These are phyloP conservation scores for Dromaius novaehollandiae DNA, from an alignment of 2,113 vertebrate species.

Conservation along the genomic window DNA sequence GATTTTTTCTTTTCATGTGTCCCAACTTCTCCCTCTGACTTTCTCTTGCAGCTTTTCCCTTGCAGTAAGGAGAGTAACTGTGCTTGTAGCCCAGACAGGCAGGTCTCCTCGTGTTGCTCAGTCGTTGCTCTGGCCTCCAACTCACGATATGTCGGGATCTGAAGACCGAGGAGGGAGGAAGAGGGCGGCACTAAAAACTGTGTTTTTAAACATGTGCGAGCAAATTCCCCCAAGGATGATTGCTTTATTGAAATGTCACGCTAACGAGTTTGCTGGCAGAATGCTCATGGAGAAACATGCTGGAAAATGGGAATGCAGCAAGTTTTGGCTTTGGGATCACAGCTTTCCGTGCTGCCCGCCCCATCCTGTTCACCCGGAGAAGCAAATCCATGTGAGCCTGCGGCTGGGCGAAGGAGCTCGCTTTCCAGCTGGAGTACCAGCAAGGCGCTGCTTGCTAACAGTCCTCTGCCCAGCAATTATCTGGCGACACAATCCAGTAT, in stretches of 20 bases:
- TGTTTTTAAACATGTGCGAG: fast-evolving
- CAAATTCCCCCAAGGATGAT: neutral
- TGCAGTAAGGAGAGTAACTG: neutral
- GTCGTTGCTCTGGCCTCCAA: neutral
- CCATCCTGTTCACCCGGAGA: neutral
- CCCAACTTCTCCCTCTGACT: neutral
- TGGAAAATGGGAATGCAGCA: conserved; percentile 6
- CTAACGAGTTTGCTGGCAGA: conserved; percentile 27
- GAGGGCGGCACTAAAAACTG: neutral
- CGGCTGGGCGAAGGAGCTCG: neutral
- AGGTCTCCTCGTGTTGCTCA: neutral
- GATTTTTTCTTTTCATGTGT: conserved; percentile 47
- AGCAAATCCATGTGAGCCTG: neutral
- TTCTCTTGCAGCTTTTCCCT: neutral
- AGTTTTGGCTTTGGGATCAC: fast-evolving
- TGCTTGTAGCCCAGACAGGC: fast-evolving
- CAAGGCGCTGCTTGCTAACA: neutral
- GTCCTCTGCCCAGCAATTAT: neutral
- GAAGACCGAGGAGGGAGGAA: neutral
- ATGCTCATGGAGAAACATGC: neutral
- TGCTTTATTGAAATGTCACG: conserved; percentile 25
- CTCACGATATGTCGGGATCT: neutral
- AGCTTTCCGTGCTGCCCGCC: neutral
- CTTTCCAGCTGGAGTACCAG: neutral
- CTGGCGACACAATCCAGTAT: no score